Evolutionary conservation across 2,888 invertebrate genomes (phyloP), one percentile per base, ranked within the genome.

Genomic region (Criorhina ranunculi): DNA sequence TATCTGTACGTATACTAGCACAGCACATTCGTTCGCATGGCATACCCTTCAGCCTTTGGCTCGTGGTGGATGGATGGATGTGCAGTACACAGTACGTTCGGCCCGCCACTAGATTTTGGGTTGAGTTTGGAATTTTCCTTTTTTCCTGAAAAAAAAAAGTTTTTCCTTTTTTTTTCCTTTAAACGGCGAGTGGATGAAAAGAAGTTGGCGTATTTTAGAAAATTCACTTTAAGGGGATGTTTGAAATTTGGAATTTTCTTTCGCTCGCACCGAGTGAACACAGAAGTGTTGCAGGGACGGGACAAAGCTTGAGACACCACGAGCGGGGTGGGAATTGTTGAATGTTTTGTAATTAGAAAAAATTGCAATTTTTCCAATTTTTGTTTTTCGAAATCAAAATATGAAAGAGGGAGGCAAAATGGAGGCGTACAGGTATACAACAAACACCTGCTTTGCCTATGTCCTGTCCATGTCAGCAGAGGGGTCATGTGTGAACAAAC

Each of bases 331-430:
- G 49, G 66, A 79, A 70, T 80, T 85, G 85, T 80, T 85, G 80
- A 80, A 80, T 85, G 60, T 85, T 79, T 80, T 80, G 79, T 85
- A 85, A 85, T 85, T 85, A 76, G 79, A 76, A 80, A 77, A 77
- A 75, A 70, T 66, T 75, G 37, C 70, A 69, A 62, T 69, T 11
- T 67, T 60, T 46, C 62, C 62, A 57, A 9, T 17, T 79, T 11
- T 46, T 37, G 29, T 19, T 62, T 40, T 29, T 35, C 12, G 1
- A 77, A 77, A 70, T 49, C 76, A 55, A 69, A 76, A 70, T 55
- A 60, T 75, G 62, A 64, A 76, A 49, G 53, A 46, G 49, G 55
- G 24, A 3, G 24, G 1, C 2, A 29, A 15, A 59, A 24, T 40
- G 55, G 55, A 31, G 33, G n/a, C 15, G 9, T 11, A 8, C 33